These are phyloP conservation scores for Apodemus sylvaticus DNA, from an alignment of 2,113 vertebrate genomes.

Conservation along the genomic window DNA sequence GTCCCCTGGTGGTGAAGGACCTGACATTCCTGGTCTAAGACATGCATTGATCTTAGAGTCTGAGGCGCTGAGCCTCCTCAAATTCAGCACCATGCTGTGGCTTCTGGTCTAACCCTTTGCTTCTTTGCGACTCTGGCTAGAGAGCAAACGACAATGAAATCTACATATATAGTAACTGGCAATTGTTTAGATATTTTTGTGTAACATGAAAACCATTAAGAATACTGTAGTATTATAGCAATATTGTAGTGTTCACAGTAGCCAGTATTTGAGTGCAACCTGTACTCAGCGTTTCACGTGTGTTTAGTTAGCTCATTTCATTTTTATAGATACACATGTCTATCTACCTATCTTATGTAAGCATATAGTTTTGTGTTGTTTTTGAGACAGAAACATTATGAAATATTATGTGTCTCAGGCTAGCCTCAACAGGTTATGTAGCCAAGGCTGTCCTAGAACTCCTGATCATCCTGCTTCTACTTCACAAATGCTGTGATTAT, in stretches of 20 bases:
- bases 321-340: neutral
- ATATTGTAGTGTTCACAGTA: neutral
- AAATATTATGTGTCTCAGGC: neutral
- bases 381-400: neutral
- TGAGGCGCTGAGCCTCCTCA: neutral
- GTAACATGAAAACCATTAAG: neutral
- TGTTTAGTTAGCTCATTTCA: conserved; percentile 7
- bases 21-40: neutral
- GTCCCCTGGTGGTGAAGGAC: neutral
- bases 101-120: neutral
- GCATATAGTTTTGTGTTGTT: neutral
- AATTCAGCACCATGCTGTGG: neutral
- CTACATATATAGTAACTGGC: neutral
- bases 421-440: neutral
- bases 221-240: neutral
- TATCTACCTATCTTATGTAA: neutral
- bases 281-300: neutral
- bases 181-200: conserved; percentile 7
- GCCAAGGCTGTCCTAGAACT: neutral
- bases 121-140: neutral
- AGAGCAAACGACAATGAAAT: neutral
- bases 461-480: neutral
- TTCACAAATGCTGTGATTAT: neutral
- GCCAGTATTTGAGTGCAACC: neutral
- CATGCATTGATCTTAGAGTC: neutral